A percentile compares a stretch with the other conserved stretches of the same genome.
phyloP scores from a whole-genome alignment of 1,140 invertebrate genomes.

The Chrysomallon squamiferum region DNA sequence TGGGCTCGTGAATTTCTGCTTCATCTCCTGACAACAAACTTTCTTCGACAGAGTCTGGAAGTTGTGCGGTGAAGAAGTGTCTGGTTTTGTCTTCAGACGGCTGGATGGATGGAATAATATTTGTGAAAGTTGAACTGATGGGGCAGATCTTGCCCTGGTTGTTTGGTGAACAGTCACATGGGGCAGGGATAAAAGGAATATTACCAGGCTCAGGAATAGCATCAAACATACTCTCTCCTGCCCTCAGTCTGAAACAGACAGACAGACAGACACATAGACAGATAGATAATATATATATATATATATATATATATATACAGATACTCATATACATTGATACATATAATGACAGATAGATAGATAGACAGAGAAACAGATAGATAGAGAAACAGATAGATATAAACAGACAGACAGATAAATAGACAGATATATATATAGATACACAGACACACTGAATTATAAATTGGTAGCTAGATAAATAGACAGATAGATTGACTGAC shows the following conservation, averaged over 20 bases:
- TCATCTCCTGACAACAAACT: constrained; percentile 3
- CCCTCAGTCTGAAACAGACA: constrained; percentile 7
- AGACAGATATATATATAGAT: no score
- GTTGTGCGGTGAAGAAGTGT: constrained; percentile 5
- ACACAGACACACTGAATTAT: no score
- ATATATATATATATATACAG: no score
- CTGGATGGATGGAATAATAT: constrained; percentile 9
- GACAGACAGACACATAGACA: no score
- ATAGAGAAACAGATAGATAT: no score
- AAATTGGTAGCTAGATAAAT: no score
- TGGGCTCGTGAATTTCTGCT: background rate
- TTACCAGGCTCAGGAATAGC: constrained; percentile 4
- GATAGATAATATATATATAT: no score
- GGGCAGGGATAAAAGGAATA: background rate
- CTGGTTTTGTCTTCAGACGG: constrained; percentile 5
- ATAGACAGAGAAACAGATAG: no score
- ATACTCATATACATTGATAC: no score
- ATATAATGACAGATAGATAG: no score
- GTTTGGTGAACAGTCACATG: constrained; percentile 17
- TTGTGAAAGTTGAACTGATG: constrained; percentile 1
- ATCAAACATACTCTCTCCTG: constrained; percentile 16
- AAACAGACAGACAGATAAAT: no score
- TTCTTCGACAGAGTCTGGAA: background rate
- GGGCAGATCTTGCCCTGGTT: constrained; percentile 12
- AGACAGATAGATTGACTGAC: no score